A percentile compares a stretch with the other conserved stretches of the same genome.
Evolutionary conservation across 2,797 vertebrate genomes (phyloP).

Genomic region (Calcarius lapponicus): DNA sequence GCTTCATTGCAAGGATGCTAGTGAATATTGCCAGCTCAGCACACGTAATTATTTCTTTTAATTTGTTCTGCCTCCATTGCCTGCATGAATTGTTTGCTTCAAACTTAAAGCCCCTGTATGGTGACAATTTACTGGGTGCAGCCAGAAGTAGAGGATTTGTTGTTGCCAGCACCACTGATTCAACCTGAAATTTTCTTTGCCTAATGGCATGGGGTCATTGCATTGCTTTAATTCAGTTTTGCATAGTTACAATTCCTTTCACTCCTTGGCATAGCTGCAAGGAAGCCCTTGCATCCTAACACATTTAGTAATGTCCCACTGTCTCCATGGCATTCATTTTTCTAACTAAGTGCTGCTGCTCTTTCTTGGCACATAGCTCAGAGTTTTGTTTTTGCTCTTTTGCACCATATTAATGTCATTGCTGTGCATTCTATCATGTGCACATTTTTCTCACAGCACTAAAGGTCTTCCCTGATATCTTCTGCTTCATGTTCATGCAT

Average conservation of each 20-base stretch:
- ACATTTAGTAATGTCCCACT: constrained; percentile 1
- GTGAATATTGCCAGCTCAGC: neutral
- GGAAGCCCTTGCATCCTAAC: constrained; percentile 35
- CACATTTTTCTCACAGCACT: constrained; percentile 23
- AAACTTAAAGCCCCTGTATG: neutral
- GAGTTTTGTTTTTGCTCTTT: constrained; percentile 45
- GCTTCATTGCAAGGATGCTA: neutral
- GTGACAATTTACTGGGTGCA: neutral
- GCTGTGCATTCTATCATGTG: neutral
- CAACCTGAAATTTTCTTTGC: constrained; percentile 15
- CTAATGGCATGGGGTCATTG: neutral
- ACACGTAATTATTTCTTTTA: neutral
- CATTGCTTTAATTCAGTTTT: constrained; percentile 27
- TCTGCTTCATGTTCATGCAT: neutral
- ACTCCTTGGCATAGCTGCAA: constrained; percentile 6
- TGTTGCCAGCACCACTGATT: neutral
- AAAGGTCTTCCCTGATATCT: constrained; percentile 8
- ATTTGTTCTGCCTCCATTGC: constrained; percentile 10
- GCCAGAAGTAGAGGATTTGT: neutral
- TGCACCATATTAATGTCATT: neutral
- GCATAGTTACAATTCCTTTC: constrained; percentile 25
- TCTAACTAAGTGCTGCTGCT: constrained; percentile 7
- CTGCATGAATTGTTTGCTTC: constrained; percentile 16
- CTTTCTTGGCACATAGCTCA: constrained; percentile 13
- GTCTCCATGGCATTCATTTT: neutral